A percentile compares a stretch with the other conserved stretches of the same genome.
These are phyloP conservation scores for Scaptomyza graminum DNA, from an alignment of 1,140 invertebrate genomes.

Conservation along the genomic window DNA sequence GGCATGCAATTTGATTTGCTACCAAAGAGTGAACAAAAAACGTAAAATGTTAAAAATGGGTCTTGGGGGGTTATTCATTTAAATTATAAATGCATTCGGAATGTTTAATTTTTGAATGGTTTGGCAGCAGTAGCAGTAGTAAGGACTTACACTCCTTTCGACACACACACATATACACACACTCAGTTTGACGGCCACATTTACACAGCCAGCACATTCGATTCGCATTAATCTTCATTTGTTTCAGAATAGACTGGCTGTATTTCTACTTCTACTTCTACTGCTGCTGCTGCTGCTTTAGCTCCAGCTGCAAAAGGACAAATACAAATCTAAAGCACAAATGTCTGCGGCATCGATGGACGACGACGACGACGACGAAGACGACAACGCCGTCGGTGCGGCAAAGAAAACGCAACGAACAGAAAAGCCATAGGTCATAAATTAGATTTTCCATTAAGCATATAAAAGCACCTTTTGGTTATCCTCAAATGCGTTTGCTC, in stretches of 20 bases:
- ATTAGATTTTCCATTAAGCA: conserved; percentile 83
- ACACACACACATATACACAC: conserved; percentile 12
- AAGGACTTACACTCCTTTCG: conserved; percentile 60
- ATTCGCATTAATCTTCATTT: conserved; percentile 82
- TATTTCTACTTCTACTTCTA: conserved; percentile 32
- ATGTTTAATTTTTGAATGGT: conserved; percentile 82
- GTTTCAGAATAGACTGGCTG: conserved; percentile 77
- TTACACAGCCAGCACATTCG: conserved; percentile 78
- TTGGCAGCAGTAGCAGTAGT: conserved; percentile 39
- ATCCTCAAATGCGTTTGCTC: conserved; percentile 76
- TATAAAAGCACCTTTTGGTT: conserved; percentile 83
- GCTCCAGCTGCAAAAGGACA: conserved; percentile 72
- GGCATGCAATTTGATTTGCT: conserved; percentile 48
- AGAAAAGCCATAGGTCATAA: conserved; percentile 82
- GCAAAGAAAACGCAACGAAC: conserved; percentile 75
- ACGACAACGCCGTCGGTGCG: conserved; percentile 27
- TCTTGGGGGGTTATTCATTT: conserved; percentile 78
- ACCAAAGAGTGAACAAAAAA: conserved; percentile 28
- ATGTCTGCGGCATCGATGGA: conserved; percentile 75
- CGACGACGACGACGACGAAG: conserved; percentile 27
- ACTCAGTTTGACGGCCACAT: conserved; percentile 48
- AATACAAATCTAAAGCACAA: conserved; percentile 78
- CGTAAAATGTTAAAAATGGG: conserved; percentile 47
- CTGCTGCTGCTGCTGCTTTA: conserved; percentile 20
- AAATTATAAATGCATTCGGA: conserved; percentile 82